Evolutionary conservation across 2,888 invertebrate species (phyloP).

Genomic region (Strigamia crassipes): DNA sequence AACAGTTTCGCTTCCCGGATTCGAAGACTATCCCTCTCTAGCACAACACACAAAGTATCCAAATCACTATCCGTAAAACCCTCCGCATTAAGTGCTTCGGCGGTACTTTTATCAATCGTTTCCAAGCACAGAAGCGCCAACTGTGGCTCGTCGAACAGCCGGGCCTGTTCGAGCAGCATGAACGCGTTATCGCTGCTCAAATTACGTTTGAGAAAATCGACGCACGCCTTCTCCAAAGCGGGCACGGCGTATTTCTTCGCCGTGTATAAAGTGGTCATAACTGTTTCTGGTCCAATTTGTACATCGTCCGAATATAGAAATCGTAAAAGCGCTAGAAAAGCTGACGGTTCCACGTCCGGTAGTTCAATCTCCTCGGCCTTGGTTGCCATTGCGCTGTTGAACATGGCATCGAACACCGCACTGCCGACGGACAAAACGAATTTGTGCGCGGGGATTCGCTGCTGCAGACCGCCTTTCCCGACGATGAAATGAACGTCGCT

Average conservation of each 20-base stretch:
- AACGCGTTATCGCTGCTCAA: conserved; percentile 83
- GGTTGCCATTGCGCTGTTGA: conserved; percentile 75
- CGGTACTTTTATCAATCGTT: conserved; percentile 81
- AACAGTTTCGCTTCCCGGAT: conserved; percentile 79
- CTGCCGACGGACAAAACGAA: conserved; percentile 80
- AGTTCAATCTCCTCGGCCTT: conserved; percentile 74
- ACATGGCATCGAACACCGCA: conserved; percentile 85
- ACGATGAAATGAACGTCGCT: conserved; percentile 79
- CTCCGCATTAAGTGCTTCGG: conserved; percentile 77
- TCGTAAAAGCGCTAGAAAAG: conserved; percentile 74
- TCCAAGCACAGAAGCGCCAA: conserved; percentile 79
- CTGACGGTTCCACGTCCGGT: conserved; percentile 81
- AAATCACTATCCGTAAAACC: conserved; percentile 80
- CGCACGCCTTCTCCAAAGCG: conserved; percentile 79
- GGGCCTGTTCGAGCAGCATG: conserved; percentile 74
- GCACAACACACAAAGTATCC: conserved; percentile 74
- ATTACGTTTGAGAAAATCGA: conserved; percentile 75
- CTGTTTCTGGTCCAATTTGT: conserved; percentile 80
- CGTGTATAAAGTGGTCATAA: conserved; percentile 83
- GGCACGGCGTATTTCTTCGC: conserved; percentile 87
- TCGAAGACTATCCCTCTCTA: conserved; percentile 77
- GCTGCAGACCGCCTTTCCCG: conserved; percentile 70
- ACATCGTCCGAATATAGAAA: conserved; percentile 79
- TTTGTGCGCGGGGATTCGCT: conserved; percentile 76
- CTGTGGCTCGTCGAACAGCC: conserved; percentile 81